Evolutionary conservation across 2,888 invertebrate species (phyloP).

Genomic region (Limnephilus marmoratus): DNA sequence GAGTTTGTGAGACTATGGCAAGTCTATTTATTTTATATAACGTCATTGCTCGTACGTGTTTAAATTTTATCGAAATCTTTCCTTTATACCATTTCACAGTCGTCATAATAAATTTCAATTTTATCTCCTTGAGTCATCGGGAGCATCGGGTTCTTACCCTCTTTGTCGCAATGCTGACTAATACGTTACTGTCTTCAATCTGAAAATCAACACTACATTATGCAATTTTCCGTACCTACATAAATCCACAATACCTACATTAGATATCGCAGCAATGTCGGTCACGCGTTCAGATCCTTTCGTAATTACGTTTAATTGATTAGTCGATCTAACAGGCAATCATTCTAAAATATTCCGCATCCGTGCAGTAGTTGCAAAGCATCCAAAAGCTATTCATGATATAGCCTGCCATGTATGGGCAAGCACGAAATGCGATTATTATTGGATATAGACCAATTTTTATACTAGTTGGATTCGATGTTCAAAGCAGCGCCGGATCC

Average conservation of each 20-base stretch:
- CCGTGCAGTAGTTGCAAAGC: not conserved
- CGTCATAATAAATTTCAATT: not conserved
- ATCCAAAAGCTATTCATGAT: not conserved
- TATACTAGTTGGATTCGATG: not conserved
- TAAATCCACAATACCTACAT: not conserved
- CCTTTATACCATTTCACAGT: not conserved
- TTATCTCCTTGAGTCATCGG: not conserved
- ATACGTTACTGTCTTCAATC: not conserved
- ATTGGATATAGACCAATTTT: not conserved
- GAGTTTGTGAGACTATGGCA: too few species aligned
- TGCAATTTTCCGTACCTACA: not conserved
- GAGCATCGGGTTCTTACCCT: not conserved
- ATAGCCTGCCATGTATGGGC: not conserved
- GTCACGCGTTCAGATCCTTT: slow-evolving; percentile 15
- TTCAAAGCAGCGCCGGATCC: not conserved
- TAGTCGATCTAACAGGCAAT: not conserved
- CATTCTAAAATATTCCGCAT: slow-evolving; percentile 19
- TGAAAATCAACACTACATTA: not conserved
- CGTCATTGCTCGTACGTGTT: too few species aligned
- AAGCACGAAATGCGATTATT: slow-evolving; percentile 14
- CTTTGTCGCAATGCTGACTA: not conserved
- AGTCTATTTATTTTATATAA: too few species aligned
- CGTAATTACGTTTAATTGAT: slow-evolving; percentile 34
- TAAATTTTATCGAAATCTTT: too few species aligned
- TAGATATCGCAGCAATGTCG: not conserved